A percentile compares a stretch with the other conserved stretches of the same genome.
Conservation (phyloP, 2,797 vertebrate genomes). For the Muscicapa comitata region DNA sequence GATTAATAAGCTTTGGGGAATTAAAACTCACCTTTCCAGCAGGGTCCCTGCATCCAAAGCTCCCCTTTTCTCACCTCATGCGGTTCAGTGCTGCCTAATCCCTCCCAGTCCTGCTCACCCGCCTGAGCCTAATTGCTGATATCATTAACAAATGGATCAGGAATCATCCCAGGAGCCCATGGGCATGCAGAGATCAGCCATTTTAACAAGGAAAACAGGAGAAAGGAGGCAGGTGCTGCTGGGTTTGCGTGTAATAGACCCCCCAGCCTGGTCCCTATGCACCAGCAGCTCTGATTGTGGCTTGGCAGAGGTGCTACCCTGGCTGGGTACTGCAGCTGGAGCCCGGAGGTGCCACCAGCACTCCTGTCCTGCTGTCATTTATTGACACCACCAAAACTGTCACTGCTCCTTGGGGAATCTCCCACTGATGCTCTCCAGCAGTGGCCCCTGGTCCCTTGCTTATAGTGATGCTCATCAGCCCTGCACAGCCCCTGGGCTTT, state of each 20-base stretch:
- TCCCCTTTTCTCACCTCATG: neutral
- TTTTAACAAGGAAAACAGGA: neutral
- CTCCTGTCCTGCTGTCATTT: neutral
- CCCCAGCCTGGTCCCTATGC: neutral
- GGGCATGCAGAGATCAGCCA: neutral
- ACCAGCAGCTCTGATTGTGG: neutral
- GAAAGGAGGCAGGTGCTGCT: neutral
- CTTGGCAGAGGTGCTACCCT: neutral
- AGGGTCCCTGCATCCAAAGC: neutral
- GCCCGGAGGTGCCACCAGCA: neutral
- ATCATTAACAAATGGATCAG: neutral
- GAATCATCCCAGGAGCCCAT: neutral
- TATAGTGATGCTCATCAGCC: fast-evolving
- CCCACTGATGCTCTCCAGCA: neutral
- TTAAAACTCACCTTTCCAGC: neutral
- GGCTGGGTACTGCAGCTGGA: neutral
- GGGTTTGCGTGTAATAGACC: neutral
- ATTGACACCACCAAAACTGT: neutral
- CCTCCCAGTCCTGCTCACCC: neutral
- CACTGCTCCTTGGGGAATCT: neutral
- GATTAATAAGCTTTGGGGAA: neutral
- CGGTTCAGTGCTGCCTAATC: neutral
- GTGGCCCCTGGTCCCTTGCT: neutral
- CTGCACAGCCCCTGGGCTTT: neutral
- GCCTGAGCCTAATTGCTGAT: neutral